Evolutionary conservation across 2,888 invertebrate species (phyloP).

Genomic region (Pimpla rufipes): DNA sequence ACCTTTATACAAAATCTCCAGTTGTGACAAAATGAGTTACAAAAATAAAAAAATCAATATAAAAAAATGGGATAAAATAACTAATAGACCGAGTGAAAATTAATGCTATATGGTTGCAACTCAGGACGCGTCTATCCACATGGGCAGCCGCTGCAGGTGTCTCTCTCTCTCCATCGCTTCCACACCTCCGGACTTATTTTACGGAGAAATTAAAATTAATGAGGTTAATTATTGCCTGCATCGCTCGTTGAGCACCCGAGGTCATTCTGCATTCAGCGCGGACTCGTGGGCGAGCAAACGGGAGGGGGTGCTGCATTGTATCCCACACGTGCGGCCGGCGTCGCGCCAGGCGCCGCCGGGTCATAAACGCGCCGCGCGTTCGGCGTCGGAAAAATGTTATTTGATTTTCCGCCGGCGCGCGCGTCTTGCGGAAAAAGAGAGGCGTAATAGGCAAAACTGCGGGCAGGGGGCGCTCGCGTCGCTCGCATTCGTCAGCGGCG

Average conservation of each 20-base stretch:
- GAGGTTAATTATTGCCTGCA: constrained; percentile 73
- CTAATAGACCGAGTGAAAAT: too few relatives aligned
- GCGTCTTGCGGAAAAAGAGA: neutral
- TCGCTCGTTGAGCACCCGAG: constrained; percentile 70
- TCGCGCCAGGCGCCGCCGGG: constrained; percentile 46
- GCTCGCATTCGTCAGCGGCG: constrained; percentile 11
- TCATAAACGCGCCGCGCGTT: constrained; percentile 24
- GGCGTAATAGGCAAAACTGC: neutral
- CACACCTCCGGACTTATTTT: constrained; percentile 54
- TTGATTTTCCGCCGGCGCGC: constrained; percentile 26
- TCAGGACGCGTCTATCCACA: neutral
- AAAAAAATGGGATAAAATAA: too few relatives aligned
- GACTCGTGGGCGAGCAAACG: constrained; percentile 25
- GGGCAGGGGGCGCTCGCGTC: neutral
- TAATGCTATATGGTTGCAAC: neutral
- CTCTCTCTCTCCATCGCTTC: constrained; percentile 21
- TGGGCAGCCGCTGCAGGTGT: neutral
- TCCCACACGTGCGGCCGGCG: constrained; percentile 25
- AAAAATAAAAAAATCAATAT: too few relatives aligned
- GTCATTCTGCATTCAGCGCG: constrained; percentile 64
- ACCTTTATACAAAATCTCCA: too few relatives aligned
- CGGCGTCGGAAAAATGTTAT: constrained; percentile 43
- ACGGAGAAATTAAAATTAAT: constrained; percentile 73
- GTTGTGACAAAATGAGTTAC: too few relatives aligned
- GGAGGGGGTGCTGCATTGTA: neutral